phyloP scores from a whole-genome alignment of 2,797 vertebrate genomes.

The Sebastes trivittatus region DNA sequence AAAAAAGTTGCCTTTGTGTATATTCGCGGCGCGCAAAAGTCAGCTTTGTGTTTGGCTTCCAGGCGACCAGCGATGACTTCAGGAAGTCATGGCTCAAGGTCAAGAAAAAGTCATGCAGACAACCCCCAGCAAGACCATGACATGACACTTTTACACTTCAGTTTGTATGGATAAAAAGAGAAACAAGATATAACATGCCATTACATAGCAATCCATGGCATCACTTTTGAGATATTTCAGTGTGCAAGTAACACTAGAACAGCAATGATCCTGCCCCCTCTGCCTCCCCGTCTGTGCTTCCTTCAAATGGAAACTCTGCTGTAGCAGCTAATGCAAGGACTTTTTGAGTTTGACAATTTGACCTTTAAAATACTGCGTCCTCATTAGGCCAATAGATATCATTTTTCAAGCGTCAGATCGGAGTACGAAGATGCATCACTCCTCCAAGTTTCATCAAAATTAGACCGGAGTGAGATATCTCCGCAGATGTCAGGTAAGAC shows the following conservation, averaged over 20 bases:
- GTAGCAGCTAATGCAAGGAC: background rate
- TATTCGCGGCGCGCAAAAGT: background rate
- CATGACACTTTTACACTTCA: background rate
- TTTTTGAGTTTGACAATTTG: constrained; percentile 24
- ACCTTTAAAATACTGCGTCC: constrained; percentile 51
- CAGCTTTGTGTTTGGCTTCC: background rate
- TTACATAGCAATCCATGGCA: background rate
- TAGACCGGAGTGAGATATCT: constrained; percentile 44
- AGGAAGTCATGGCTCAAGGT: background rate
- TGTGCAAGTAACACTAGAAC: background rate
- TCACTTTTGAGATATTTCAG: background rate
- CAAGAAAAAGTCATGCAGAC: background rate
- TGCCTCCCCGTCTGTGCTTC: background rate
- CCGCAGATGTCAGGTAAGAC: constrained; percentile 34
- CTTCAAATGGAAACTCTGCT: background rate
- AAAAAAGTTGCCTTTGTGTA: background rate
- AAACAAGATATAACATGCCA: background rate
- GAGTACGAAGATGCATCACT: constrained; percentile 29
- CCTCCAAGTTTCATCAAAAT: constrained; percentile 47
- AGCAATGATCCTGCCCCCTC: background rate
- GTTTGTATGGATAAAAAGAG: background rate
- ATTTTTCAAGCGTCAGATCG: constrained; percentile 47
- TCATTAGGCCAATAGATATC: constrained; percentile 38
- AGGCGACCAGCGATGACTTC: background rate
- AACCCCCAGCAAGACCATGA: background rate